Percentiles rank a stretch among this genome's conserved stretches.
phyloP scores from a whole-genome alignment of 2,888 invertebrate species.

The Aspidiotus rigidus region DNA sequence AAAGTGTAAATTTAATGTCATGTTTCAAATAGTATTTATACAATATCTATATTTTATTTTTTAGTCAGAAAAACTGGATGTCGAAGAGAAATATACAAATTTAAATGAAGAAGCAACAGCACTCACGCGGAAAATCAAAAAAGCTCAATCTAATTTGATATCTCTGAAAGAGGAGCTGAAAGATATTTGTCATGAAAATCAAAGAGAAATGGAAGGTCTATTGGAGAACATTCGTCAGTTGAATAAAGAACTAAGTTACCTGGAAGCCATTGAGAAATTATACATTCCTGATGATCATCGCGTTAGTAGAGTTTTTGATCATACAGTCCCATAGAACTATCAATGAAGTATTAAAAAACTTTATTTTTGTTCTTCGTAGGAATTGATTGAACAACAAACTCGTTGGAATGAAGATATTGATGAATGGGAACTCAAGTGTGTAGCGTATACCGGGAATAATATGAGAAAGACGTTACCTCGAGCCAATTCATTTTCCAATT shows the following conservation, averaged over 20 bases:
- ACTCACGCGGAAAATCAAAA: constrained; percentile 83
- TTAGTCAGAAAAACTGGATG: constrained; percentile 77
- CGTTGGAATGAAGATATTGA: constrained; percentile 98
- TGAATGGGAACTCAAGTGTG: constrained; percentile 95
- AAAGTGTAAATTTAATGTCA: not conserved
- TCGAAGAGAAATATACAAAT: constrained; percentile 88
- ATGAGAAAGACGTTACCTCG: constrained; percentile 58
- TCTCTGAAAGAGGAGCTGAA: constrained; percentile 75
- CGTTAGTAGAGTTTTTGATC: constrained; percentile 45
- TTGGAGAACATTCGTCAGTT: constrained; percentile 86
- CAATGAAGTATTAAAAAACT: not conserved
- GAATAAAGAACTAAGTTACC: constrained; percentile 79
- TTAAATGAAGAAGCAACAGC: constrained; percentile 91
- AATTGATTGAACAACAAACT: constrained; percentile 79
- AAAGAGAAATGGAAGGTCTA: constrained; percentile 92
- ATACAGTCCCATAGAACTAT: not conserved
- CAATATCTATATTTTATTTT: constrained; percentile 36
- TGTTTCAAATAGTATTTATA: not conserved
- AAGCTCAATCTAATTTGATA: constrained; percentile 76
- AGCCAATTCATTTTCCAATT: constrained; percentile 36
- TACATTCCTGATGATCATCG: constrained; percentile 92
- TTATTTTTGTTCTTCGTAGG: constrained; percentile 46
- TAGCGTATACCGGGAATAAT: constrained; percentile 98
- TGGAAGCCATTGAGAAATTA: constrained; percentile 79
- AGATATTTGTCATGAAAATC: constrained; percentile 86